These are phyloP conservation scores for Chlorospingus semifuscus DNA, from an alignment of 2,797 vertebrate species.

Conservation along the genomic window DNA sequence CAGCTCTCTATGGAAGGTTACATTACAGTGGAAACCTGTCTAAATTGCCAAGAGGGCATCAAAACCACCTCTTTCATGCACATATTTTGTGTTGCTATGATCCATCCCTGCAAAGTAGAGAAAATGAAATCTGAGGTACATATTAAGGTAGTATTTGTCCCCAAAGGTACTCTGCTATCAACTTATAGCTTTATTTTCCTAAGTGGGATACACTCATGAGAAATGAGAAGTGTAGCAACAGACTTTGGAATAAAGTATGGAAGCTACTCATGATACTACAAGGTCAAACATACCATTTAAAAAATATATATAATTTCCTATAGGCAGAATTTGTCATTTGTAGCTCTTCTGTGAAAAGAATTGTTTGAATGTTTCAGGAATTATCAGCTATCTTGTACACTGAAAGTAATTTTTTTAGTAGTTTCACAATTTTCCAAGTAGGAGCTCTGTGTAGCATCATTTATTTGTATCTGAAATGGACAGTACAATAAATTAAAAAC, in stretches of 20 bases:
- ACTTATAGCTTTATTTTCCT: background rate
- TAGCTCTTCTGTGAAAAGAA: background rate
- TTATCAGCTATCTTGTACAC: slow-evolving; percentile 35
- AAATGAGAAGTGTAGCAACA: background rate
- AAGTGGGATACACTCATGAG: background rate
- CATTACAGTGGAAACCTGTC: background rate
- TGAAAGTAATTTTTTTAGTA: background rate
- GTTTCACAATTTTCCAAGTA: slow-evolving; percentile 64
- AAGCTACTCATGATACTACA: background rate
- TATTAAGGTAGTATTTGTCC: background rate
- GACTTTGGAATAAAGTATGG: background rate
- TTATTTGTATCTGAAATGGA: slow-evolving; percentile 49
- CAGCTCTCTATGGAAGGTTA: background rate
- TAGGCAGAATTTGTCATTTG: slow-evolving; percentile 5
- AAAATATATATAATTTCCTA: background rate
- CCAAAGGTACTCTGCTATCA: background rate
- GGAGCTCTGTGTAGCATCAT: slow-evolving; percentile 62
- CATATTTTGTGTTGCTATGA: background rate
- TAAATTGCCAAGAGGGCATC: background rate
- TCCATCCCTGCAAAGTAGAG: background rate
- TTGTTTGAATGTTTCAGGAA: slow-evolving; percentile 58
- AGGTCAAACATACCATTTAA: background rate
- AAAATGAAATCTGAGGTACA: background rate
- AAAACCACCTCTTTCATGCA: background rate
- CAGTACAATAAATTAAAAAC: slow-evolving; percentile 53